Percentiles rank a stretch among this genome's conserved stretches.
Evolutionary conservation across 2,113 vertebrate genomes (phyloP).

Genomic region (Ardeotis arabs): DNA sequence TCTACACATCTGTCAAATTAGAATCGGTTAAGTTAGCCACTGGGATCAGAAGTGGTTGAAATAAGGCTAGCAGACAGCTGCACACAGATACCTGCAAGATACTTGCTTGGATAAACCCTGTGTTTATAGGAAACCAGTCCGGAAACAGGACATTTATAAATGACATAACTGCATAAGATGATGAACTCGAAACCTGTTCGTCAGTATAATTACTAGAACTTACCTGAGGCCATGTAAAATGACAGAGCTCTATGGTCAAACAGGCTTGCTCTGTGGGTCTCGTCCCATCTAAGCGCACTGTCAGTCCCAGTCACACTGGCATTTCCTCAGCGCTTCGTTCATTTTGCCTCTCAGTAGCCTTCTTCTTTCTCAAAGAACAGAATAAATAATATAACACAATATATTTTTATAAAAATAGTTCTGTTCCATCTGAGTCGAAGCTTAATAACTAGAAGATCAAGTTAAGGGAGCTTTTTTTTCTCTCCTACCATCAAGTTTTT

Average conservation of each 20-base stretch:
- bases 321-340: background rate
- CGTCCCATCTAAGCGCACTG: background rate
- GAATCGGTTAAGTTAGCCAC: background rate
- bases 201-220: background rate
- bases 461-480: background rate
- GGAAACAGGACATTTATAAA: background rate
- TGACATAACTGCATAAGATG: background rate
- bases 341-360: background rate
- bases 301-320: background rate
- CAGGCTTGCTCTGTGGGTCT: background rate
- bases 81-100: background rate
- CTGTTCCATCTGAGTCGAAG: background rate
- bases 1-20: background rate
- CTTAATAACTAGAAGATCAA: background rate
- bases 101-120: background rate
- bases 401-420: background rate
- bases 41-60: background rate
- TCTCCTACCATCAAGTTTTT: background rate
- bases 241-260: background rate
- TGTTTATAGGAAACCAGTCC: background rate
- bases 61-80: background rate
- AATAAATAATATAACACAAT: background rate
- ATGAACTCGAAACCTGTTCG: slow-evolving; percentile 1
- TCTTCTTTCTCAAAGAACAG: background rate
- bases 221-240: background rate